Evolutionary conservation across 2,113 vertebrate genomes (phyloP), one percentile per base, ranked within the genome.

Genomic region (Catagonus wagneri): DNA sequence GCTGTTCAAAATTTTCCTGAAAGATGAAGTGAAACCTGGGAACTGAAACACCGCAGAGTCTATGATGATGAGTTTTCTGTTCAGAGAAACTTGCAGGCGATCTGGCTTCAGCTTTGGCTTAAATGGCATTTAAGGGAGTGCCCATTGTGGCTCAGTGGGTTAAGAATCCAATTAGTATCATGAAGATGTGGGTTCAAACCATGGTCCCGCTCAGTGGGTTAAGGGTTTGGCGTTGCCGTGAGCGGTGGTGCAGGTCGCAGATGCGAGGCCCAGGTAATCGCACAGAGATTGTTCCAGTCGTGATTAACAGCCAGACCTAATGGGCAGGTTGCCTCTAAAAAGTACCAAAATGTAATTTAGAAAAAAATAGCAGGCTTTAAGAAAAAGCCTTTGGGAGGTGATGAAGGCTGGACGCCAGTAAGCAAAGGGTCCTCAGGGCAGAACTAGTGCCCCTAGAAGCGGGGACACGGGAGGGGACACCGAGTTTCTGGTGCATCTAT

Each of bases 241-340:
- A n/a, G 44, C 44, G 4, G 44, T 44, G 44, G 44, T 44, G 44
- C 8, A 44, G 44, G 44, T 8, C 44, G 44, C 44, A 44, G 44
- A 4, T 44, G 44, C 44, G 34, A 85, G 29, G 3, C 1, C 25
- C 66, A 19, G n/a, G n/a, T 29, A 69, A 56, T 11, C 27, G 15
- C 17, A 3, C 0, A 12, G 61, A 14, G 84, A 61, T 87, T 81
- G 89, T 93, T 90, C 72, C 71, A 68, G 68, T 93, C 75, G 79
- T 93, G 71, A 81, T 78, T 65, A 91, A 94, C 15, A 3, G 3
- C 39, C 8, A 16, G 7, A 36, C 32, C 36, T 34, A 60, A 44
- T 39, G 61, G 52, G 61, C 68, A 68, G 29, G 56, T 56, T 90
- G 66, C 44, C 88, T 91, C 68, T 76, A 17, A 61, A 81, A 69